Evolutionary conservation across 2,797 vertebrate species (phyloP), one percentile per base, ranked within the genome.

Genomic region (Meda fulgida): DNA sequence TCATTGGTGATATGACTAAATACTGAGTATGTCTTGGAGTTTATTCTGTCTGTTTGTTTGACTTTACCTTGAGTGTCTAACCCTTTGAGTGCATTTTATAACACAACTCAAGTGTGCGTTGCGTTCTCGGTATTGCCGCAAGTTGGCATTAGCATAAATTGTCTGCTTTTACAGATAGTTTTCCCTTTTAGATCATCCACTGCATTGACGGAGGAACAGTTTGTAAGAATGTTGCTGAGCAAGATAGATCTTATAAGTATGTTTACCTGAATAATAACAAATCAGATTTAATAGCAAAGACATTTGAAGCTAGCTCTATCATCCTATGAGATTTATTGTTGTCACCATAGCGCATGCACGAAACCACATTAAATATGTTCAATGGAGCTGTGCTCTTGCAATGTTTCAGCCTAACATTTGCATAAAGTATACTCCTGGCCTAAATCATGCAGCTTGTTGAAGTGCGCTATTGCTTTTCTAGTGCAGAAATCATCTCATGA

Each of bases 1-100:
- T 84, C 66, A 34, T 73, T 19, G 7, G 67, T 78, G 80, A 79
- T 26, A 48, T 26, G 40, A 16, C 46, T 18, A 40, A 60, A 14
- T 34, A 82, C 66, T n/a, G n/a, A 65, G 76, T 78, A 66, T 75
- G 84, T 46, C 23, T 79, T 86, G 84, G 86, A 79, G 38, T 65
- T 51, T 51, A 48, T 73, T 48, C n/a, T n/a, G 29, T 66, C 29
- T 34, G 8, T 31, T 65, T 65, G 60, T 38, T 38, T 67, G 46
- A 31, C 1, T 31, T 55, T 29, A 63, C n/a, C n/a, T 78, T 60
- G 9, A 78, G 58, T 65, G 55, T 78, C 38, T 53, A 55, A 76
- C 29, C 19, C 19, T 76, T 36, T 53, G 48, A 53, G 31, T 76
- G 31, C 10, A 55, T 23, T 55, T 76, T 3, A 55, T 55, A 38